phyloP scores from a whole-genome alignment of 2,797 vertebrate species.

The Notolabrus celidotus region DNA sequence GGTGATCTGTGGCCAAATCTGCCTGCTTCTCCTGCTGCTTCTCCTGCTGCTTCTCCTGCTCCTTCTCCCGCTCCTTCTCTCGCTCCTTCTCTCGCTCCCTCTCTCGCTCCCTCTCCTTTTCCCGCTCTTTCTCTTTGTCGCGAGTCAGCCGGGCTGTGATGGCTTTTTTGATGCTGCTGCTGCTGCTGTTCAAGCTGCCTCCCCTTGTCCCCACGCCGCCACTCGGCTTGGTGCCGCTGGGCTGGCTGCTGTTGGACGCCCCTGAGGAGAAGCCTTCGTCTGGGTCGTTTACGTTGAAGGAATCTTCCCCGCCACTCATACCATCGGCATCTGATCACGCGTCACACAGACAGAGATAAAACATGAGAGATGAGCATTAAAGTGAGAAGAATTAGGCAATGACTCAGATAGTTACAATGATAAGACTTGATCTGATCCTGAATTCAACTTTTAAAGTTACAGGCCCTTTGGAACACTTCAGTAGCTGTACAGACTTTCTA shows the following conservation, averaged over 20 bases:
- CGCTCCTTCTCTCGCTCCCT: conserved; percentile 81
- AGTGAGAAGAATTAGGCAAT: conserved; percentile 1
- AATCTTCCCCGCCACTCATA: conserved; percentile 92
- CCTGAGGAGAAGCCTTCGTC: conserved; percentile 99
- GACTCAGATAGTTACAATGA: no score
- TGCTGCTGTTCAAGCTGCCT: conserved; percentile 83
- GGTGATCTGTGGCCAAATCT: conserved; percentile 73
- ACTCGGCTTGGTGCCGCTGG: conserved; percentile 84
- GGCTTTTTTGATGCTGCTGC: conserved; percentile 84
- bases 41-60: conserved; percentile 48
- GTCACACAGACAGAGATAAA: conserved; percentile 41
- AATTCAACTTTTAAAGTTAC: not conserved
- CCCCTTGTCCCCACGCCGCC: conserved; percentile 73
- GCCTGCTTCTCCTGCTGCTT: conserved; percentile 81
- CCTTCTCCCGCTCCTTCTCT: conserved; percentile 76
- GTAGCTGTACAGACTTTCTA: no score
- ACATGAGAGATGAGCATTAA: conserved; percentile 31
- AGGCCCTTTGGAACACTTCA: no score
- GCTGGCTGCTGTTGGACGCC: conserved; percentile 97
- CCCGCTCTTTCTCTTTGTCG: conserved; percentile 79
- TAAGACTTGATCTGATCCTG: not conserved
- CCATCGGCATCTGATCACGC: conserved; percentile 87
- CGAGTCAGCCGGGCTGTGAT: conserved; percentile 80
- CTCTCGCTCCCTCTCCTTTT: conserved; percentile 58
- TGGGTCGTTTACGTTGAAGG: conserved; percentile 93